Evolutionary conservation across 2,797 vertebrate species (phyloP).

Genomic region (Hyperoplus lanceolatus): DNA sequence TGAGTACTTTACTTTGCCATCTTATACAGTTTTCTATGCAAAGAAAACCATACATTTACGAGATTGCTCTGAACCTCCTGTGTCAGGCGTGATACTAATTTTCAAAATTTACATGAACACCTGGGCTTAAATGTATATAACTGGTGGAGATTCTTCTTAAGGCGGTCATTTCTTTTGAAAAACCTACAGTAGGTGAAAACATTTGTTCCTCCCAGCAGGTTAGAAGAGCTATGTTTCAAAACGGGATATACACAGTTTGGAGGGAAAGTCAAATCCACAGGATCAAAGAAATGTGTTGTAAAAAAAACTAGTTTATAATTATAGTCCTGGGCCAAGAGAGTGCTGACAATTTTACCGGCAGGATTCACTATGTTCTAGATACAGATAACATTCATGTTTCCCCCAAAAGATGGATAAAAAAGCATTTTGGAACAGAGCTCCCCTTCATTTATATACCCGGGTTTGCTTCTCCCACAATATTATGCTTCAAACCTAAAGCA

Average conservation of each 20-base stretch:
- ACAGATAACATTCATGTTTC: constrained; percentile 47
- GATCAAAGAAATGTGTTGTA: constrained; percentile 33
- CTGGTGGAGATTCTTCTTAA: constrained; percentile 64
- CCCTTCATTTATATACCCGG: constrained; percentile 54
- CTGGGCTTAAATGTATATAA: constrained; percentile 42
- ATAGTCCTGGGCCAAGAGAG: constrained; percentile 63
- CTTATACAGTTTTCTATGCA: constrained; percentile 51
- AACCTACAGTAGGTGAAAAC: constrained; percentile 49
- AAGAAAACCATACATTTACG: constrained; percentile 30
- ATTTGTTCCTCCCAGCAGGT: constrained; percentile 11
- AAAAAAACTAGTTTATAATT: constrained; percentile 44
- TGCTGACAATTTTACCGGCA: constrained; percentile 52
- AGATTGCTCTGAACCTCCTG: constrained; percentile 35
- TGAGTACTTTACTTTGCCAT: constrained; percentile 43
- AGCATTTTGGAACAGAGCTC: constrained; percentile 76
- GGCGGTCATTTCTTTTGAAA: constrained; percentile 57
- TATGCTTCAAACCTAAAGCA: constrained; percentile 75
- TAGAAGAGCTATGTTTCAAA: constrained; percentile 69
- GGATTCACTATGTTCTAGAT: constrained; percentile 40
- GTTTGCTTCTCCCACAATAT: constrained; percentile 69
- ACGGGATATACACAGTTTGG: constrained; percentile 44
- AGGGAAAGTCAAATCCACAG: constrained; percentile 57
- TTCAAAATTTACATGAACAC: constrained; percentile 41
- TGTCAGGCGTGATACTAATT: constrained; percentile 49
- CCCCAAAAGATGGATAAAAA: constrained; percentile 37